phyloP scores from a whole-genome alignment of 2,797 vertebrate species.

The Lindbergichthys nudifrons region DNA sequence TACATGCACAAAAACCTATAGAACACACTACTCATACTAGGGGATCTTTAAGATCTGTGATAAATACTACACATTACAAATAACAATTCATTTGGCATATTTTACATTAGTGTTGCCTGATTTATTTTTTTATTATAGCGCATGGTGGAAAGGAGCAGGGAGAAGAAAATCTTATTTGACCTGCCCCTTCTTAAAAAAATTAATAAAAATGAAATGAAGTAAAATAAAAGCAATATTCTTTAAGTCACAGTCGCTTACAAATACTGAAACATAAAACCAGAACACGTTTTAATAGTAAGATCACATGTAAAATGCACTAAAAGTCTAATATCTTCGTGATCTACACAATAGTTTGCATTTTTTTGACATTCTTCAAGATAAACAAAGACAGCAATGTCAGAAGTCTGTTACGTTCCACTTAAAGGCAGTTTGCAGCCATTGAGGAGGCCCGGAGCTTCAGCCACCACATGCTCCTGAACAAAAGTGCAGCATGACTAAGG shows the following conservation, averaged over 20 bases:
- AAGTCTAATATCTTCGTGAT: conserved; percentile 3
- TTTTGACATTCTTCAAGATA: conserved; percentile 16
- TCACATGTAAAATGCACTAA: neutral
- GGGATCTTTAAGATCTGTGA: neutral
- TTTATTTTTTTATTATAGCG: too few species aligned
- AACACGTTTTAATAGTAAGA: neutral
- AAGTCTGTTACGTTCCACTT: conserved; percentile 23
- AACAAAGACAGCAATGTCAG: conserved; percentile 40
- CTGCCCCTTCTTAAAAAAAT: too few species aligned
- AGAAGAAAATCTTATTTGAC: too few species aligned
- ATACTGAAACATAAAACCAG: too few species aligned
- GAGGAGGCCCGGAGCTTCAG: conserved; percentile 51
- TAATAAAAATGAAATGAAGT: too few species aligned
- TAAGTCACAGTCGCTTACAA: too few species aligned
- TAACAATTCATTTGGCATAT: neutral
- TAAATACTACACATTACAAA: conserved; percentile 13
- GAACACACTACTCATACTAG: too few species aligned
- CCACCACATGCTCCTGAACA: conserved; percentile 68
- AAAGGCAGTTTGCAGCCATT: conserved; percentile 39
- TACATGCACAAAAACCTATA: too few species aligned
- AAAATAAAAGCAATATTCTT: too few species aligned
- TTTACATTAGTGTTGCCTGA: neutral
- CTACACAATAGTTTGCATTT: conserved; percentile 3
- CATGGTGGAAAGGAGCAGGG: too few species aligned
- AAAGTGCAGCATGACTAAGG: conserved; percentile 80